phyloP scores from a whole-genome alignment of 2,888 invertebrate species.

The Crepidodera aurea region DNA sequence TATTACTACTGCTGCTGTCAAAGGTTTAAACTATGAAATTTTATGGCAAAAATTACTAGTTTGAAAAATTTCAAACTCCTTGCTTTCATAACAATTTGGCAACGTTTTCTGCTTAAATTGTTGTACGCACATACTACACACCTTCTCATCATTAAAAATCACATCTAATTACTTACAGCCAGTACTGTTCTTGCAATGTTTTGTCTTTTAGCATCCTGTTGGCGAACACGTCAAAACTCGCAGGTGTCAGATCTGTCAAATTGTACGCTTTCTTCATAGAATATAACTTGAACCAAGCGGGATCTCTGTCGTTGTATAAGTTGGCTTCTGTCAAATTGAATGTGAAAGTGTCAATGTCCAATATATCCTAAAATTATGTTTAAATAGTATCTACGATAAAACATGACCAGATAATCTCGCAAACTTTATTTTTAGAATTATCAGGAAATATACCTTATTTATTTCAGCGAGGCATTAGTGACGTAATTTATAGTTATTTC shows the following conservation, averaged over 20 bases:
- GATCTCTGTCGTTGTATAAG: slow-evolving; percentile 63
- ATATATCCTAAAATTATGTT: slow-evolving; percentile 64
- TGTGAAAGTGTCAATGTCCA: slow-evolving; percentile 75
- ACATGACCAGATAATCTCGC: neutral
- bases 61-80: too few species aligned
- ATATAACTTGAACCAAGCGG: slow-evolving; percentile 79
- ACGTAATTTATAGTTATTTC: too few species aligned
- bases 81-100: too few species aligned
- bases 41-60: too few species aligned
- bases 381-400: neutral
- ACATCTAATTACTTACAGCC: slow-evolving; percentile 58
- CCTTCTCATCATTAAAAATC: too few species aligned
- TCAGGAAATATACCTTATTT: too few species aligned
- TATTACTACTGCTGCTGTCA: too few species aligned
- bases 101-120: too few species aligned
- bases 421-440: neutral
- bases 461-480: too few species aligned
- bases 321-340: slow-evolving; percentile 82
- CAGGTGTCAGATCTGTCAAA: slow-evolving; percentile 68
- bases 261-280: slow-evolving; percentile 75
- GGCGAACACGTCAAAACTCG: slow-evolving; percentile 70
- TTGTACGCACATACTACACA: too few species aligned
- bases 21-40: too few species aligned
- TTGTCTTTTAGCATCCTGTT: slow-evolving; percentile 66
- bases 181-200: slow-evolving; percentile 60